Percentiles rank a stretch among this genome's conserved stretches.
Evolutionary conservation across 2,888 invertebrate species (phyloP).

Genomic region (Augochlorella aurata): DNA sequence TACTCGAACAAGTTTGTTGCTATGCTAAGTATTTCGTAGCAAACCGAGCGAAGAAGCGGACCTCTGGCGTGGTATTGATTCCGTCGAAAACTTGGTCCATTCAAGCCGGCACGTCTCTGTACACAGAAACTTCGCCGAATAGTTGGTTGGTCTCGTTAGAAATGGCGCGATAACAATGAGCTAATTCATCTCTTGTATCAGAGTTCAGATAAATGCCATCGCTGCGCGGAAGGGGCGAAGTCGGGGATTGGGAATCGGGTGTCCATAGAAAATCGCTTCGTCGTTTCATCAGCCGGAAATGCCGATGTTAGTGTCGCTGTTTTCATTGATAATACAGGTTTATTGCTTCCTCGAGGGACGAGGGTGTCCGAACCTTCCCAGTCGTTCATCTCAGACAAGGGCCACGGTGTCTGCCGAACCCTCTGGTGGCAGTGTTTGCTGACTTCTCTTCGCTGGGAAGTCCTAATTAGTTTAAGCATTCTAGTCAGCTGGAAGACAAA

Average conservation of each 20-base stretch:
- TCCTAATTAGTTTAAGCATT: not conserved
- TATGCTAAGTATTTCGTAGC: not conserved
- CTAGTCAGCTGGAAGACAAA: not conserved
- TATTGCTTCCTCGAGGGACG: not conserved
- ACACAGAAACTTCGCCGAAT: not conserved
- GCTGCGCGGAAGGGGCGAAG: not conserved
- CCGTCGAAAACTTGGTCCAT: not conserved
- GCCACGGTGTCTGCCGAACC: not conserved
- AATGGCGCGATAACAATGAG: not conserved
- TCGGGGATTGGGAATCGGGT: not conserved
- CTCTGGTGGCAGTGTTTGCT: too few species aligned
- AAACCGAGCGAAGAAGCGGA: not conserved
- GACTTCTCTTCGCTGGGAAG: not conserved
- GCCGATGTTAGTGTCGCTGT: conserved; percentile 1
- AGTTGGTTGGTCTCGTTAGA: not conserved
- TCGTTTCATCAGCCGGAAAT: not conserved
- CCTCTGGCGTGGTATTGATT: not conserved
- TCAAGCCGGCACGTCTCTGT: not conserved
- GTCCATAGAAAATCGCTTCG: conserved; percentile 5
- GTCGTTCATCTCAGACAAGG: not conserved
- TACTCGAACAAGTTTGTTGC: not conserved
- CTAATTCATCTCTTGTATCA: not conserved
- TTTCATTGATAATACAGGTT: conserved; percentile 19
- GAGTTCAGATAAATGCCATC: not conserved
- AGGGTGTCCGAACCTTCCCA: not conserved